Base-by-base conservation (phyloP, 2,797 vertebrate species). In the Pangasius macronema region DNA sequence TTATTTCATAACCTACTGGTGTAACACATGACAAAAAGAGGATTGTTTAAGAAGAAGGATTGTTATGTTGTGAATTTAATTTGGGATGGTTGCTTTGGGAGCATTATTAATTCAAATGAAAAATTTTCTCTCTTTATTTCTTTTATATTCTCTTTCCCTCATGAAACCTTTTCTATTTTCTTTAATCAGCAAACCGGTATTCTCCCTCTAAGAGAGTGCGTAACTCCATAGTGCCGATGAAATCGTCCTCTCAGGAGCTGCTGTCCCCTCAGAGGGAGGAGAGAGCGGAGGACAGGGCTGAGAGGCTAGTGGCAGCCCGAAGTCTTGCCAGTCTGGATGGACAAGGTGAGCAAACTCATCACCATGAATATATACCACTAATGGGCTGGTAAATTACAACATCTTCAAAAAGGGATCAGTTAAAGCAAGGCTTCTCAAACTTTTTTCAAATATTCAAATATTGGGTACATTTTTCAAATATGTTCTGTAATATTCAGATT, bases 191-290 rank as follows among this genome's bases (percentile, higher is more conserved):
- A 87, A 93, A 98, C 93, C 97, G 96, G 89, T 96, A 96, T 89
- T 99, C 98, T n/a, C 98, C 98, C 82, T 98, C 97, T 91, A 99
- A 99, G 94, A 97, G 97, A 93, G 94, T 95, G 8, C 97, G 97
- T 79, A 97, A 97, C 90, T 99, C 98, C 90, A 97, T 99, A 76
- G 95, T 96, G 0, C 96, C 97, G 72, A 94, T 99, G 90, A 99
- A 99, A 93, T 97, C 97, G 0, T 95, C 96, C 81, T 99, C 98
- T 13, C 98, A 99, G 93, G 98, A 99, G 95, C 95, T 98, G 76
- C 95, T 99, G 89, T 97, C 96, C 88, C 95, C 95, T 0, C 91
- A 94, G 85, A 95, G 93, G 55, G 97, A 97, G 84, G 97, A 98
- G 49, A 97, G 95, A 94, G 93, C 92, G 1, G 96, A 96, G 33